phyloP scores from a whole-genome alignment of 2,113 vertebrate species.

The Aegotheles bennettii region DNA sequence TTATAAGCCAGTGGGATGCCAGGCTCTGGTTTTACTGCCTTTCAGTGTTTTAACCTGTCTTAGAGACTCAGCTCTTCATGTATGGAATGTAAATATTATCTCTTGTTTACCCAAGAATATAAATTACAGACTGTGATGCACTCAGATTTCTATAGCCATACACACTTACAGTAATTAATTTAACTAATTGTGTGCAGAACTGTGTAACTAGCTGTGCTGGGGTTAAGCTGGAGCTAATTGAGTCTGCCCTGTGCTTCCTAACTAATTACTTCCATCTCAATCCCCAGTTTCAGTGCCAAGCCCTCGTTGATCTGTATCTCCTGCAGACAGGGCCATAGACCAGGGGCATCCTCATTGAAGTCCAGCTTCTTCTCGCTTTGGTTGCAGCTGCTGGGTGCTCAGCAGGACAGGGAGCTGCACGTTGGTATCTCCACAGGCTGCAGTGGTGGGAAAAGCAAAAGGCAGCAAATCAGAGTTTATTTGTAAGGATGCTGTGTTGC shows the following conservation, averaged over 20 bases:
- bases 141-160: background rate
- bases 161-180: background rate
- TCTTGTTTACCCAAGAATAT: background rate
- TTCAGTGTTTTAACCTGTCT: background rate
- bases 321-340: too few species aligned
- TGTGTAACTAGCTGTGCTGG: background rate
- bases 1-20: background rate
- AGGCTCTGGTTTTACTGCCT: background rate
- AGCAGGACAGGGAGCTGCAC: fast-evolving
- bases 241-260: background rate
- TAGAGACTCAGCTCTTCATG: background rate
- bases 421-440: fast-evolving
- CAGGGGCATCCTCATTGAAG: background rate
- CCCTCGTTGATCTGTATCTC: background rate
- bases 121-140: background rate
- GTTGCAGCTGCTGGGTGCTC: background rate
- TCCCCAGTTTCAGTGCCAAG: background rate
- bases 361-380: background rate
- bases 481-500: background rate
- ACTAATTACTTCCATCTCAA: background rate
- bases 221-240: background rate
- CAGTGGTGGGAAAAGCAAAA: background rate
- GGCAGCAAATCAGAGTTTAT: background rate
- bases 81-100: background rate
- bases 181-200: background rate